Percentiles rank a stretch among this genome's conserved stretches.
These are phyloP conservation scores for Drosophila kanapiae DNA, from an alignment of 1,140 invertebrate species.

Conservation along the genomic window DNA sequence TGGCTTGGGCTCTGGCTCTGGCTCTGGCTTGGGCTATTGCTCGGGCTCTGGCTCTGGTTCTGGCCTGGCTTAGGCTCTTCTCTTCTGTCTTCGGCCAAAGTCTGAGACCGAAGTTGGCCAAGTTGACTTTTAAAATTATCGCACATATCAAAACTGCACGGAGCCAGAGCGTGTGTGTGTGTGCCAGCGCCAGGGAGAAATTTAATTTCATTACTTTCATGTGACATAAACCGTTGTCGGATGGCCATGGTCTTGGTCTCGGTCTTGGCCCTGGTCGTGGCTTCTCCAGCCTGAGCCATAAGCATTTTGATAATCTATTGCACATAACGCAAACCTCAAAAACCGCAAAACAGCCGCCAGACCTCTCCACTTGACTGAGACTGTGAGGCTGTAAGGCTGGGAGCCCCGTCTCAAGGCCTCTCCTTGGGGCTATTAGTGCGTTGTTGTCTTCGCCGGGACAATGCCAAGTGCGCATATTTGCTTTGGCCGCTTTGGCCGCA, in stretches of 20 bases:
- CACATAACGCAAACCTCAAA: conserved; percentile 81
- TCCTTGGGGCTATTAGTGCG: conserved; percentile 73
- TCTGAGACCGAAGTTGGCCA: conserved; percentile 49
- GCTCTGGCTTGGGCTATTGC: too few relatives aligned
- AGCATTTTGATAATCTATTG: conserved; percentile 84
- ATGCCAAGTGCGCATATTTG: conserved; percentile 81
- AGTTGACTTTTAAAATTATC: conserved; percentile 82
- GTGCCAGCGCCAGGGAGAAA: conserved; percentile 55
- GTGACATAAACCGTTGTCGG: conserved; percentile 79
- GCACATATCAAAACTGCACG: conserved; percentile 53
- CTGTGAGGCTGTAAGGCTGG: not conserved
- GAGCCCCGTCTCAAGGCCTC: conserved; percentile 21
- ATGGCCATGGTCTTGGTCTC: conserved; percentile 32
- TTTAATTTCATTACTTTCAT: conserved; percentile 83
- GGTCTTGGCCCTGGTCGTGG: conserved; percentile 49
- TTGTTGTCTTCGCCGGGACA: conserved; percentile 77
- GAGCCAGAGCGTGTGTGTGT: conserved; percentile 45
- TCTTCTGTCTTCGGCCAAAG: conserved; percentile 23
- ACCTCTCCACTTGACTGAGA: conserved; percentile 31
- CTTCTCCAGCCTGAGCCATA: conserved; percentile 32
- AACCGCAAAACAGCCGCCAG: conserved; percentile 65
- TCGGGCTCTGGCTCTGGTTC: conserved; percentile 1
- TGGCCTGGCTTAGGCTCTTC: conserved; percentile 21
- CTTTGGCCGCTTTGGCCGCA: conserved; percentile 58
- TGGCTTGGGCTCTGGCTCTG: conserved; percentile 5